These are phyloP conservation scores for Neopipo cinnamomea DNA, from an alignment of 2,113 vertebrate species.

Conservation along the genomic window DNA sequence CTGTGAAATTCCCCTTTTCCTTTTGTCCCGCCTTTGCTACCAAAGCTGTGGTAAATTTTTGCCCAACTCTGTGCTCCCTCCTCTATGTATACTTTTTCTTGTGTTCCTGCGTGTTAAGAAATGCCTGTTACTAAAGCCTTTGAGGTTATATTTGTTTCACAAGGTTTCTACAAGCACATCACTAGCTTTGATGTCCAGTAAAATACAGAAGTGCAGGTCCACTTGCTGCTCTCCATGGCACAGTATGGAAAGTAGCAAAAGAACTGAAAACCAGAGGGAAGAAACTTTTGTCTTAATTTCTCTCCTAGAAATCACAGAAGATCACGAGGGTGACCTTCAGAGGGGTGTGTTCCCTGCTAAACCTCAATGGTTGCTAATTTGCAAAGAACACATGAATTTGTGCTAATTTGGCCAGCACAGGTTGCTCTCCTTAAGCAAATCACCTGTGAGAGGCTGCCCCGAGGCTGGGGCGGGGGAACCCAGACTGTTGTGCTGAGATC, in stretches of 20 bases:
- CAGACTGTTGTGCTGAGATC: fast-evolving
- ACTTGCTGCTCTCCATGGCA: not conserved
- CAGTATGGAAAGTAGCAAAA: not conserved
- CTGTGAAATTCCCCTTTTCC: not conserved
- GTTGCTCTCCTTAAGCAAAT: not conserved
- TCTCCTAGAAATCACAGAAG: not conserved
- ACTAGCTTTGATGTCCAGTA: not conserved
- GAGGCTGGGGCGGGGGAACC: fast-evolving
- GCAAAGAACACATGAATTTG: not conserved
- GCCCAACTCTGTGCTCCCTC: not conserved
- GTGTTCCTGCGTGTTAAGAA: not conserved
- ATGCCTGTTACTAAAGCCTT: not conserved
- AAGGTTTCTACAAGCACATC: not conserved
- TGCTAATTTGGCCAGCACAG: not conserved
- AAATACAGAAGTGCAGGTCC: not conserved
- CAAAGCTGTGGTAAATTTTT: not conserved
- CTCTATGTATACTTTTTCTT: not conserved
- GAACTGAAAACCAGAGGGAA: not conserved
- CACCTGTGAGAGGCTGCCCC: not conserved
- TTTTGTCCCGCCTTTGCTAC: not conserved
- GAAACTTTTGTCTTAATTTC: not conserved
- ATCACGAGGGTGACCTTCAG: not conserved
- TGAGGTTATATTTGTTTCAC: not conserved
- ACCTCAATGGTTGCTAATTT: not conserved
- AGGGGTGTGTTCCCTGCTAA: not conserved